Evolutionary conservation across 2,797 vertebrate species (phyloP), one percentile per base, ranked within the genome.

Genomic region (Streptopelia turtur): DNA sequence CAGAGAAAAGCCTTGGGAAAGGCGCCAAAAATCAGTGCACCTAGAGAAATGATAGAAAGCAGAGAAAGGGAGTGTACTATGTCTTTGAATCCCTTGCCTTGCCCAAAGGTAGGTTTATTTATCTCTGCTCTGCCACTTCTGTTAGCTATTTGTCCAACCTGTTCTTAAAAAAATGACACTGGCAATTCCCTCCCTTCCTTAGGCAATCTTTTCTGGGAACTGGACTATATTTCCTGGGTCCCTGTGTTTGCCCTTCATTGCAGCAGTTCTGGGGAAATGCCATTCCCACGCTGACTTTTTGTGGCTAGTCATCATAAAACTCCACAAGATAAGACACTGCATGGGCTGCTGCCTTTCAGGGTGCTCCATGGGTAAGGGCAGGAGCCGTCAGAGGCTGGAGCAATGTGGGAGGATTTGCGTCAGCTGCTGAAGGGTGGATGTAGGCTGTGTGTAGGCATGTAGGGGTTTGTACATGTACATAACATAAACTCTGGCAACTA

Each of bases 41-140:
- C 52, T 87, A 70, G 60, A 49, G 12, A 87, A 77, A 83, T 37
- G 43, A 83, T 37, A 77, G 64, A 68, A 87, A 83, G 43, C 56
- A 89, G 79, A 76, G 43, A 89, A 72, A 53, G 37, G 56, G 39
- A 60, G 66, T 33, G n/a, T 47, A 35, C n/a, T 6, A 5, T 3
- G 5, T 53, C 47, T 94, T 85, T 4, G 1, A 89, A 63, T 55
- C 49, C 77, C 31, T 76, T 24, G 11, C 8, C 5, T 37, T 43
- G 68, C 71, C 68, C 60, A 53, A 89, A 92, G 68, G 68, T 52
- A 91, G 39, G 20, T 31, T 94, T 85, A 87, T 89, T 87, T 87
- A 41, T 74, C 68, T 77, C 71, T 87, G 30, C 25, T 85, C 84
- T 83, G 71, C 56, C n/a, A 49, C 28, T 87, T 86, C 56, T 89